Evolutionary conservation across 2,113 vertebrate genomes (phyloP), one percentile per base, ranked within the genome.

Genomic region (Dolichallabes microphthalmus): DNA sequence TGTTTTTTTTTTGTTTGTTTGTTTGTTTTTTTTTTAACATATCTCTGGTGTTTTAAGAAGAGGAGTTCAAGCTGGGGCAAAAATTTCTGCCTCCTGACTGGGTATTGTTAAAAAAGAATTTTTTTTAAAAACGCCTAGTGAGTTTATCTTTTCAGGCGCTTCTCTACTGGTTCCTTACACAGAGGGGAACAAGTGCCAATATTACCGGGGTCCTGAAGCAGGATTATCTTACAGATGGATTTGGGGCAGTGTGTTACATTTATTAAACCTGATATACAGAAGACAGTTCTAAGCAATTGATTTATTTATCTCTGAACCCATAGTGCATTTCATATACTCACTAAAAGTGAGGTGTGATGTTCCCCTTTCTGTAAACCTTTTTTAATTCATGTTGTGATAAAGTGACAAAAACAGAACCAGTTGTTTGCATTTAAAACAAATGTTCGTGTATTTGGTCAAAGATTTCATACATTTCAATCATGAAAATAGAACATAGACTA

Each of bases 11-110:
- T 27, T 3, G n/a, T n/a, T n/a, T n/a, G n/a, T n/a, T n/a, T n/a
- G n/a, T n/a, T 32, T 32, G 0, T 68, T 68, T 2, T 68, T 68
- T 19, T 68, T 79, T 90, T 91, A 19, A 85, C 83, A 74, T 87
- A 77, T 55, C 57, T 45, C 53, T 69, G 74, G 32, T 52, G 27
- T 66, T 84, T 57, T n/a, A 22, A 17, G 35, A 80, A 73, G 39
- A 25, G 10, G 15, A 68, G 27, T 9, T 76, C 15, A 83, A 27
- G 25, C 8, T 71, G 57, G 25, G 60, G 45, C 25, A 45, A 50
- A 39, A 61, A 64, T 57, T 22, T 35, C 20, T 64, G 27, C 22
- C 58, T n/a, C 39, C 13, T 55, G 60, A 77, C 71, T 76, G 58
- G 32, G 22, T 27, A 2, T 68, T 53, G 1, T 68, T 53, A 27